phyloP scores from a whole-genome alignment of 2,888 invertebrate genomes.

The Cyrtodaria siliqua region DNA sequence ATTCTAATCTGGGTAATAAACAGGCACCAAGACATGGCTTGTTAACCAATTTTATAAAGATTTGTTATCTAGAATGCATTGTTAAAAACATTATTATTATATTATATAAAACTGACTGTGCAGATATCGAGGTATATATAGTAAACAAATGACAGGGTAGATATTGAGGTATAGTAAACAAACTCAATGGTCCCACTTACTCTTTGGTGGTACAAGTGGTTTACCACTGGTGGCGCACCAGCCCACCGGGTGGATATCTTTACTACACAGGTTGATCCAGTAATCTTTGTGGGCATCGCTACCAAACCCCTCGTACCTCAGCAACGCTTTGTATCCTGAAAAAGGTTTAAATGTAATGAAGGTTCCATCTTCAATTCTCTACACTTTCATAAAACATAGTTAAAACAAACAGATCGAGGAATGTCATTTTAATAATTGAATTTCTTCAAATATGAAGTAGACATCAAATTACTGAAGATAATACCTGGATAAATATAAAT shows the following conservation, averaged over 20 bases:
- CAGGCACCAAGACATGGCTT: no score
- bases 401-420: no score
- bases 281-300: constrained; percentile 95
- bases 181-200: no score
- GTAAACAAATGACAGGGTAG: no score
- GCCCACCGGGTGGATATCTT: constrained; percentile 98
- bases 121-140: no score
- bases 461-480: neutral
- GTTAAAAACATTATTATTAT: no score
- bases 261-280: constrained; percentile 98
- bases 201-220: constrained; percentile 96
- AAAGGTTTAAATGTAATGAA: neutral
- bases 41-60: no score
- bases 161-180: no score
- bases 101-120: no score
- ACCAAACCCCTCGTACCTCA: constrained; percentile 96
- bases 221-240: constrained; percentile 99
- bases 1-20: no score
- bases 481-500: no score
- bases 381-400: neutral
- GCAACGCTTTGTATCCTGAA: constrained; percentile 88
- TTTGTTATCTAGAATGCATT: no score
- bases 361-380: neutral
- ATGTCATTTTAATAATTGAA: neutral
- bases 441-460: neutral